A percentile compares a stretch with the other conserved stretches of the same genome.
phyloP scores from a whole-genome alignment of 2,888 invertebrate genomes.

The Drosophila planitibia region DNA sequence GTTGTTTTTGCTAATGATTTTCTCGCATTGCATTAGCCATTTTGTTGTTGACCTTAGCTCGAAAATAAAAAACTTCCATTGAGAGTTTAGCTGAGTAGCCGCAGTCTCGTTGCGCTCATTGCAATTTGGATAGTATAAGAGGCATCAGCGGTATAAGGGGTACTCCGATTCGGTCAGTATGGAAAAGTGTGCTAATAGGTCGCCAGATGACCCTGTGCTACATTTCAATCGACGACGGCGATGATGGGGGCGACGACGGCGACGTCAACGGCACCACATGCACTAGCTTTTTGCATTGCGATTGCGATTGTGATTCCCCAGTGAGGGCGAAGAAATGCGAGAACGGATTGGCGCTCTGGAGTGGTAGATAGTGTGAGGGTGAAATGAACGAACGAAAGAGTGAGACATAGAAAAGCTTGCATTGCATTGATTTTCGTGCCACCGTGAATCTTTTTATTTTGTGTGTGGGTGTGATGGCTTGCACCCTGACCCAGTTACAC shows the following conservation, averaged over 20 bases:
- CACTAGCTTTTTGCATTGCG: conserved; percentile 66
- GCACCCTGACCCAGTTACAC: conserved; percentile 84
- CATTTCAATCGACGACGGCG: conserved; percentile 60
- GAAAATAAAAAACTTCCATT: conserved; percentile 71
- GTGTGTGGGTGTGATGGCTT: conserved; percentile 57
- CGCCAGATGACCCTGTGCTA: conserved; percentile 84
- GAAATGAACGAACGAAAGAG: not conserved
- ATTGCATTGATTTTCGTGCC: conserved; percentile 41
- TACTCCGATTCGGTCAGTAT: conserved; percentile 26
- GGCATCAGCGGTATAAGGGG: not conserved
- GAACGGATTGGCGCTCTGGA: conserved; percentile 2
- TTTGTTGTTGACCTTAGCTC: conserved; percentile 3
- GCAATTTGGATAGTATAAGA: not conserved
- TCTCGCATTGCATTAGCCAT: not conserved
- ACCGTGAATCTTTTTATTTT: conserved; percentile 13
- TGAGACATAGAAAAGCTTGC: conserved; percentile 3
- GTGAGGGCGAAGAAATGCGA: conserved; percentile 19
- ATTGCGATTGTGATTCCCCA: conserved; percentile 28
- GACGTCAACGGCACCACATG: conserved; percentile 43
- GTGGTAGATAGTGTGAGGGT: conserved; percentile 8
- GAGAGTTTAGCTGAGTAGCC: conserved; percentile 61
- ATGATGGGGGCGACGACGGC: conserved; percentile 15
- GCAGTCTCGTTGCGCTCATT: conserved; percentile 26
- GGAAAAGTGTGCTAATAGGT: conserved; percentile 84
- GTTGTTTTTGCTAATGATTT: not conserved